These are phyloP conservation scores for Dipodomys stephensi DNA, from an alignment of 2,113 vertebrate species.

Conservation along the genomic window DNA sequence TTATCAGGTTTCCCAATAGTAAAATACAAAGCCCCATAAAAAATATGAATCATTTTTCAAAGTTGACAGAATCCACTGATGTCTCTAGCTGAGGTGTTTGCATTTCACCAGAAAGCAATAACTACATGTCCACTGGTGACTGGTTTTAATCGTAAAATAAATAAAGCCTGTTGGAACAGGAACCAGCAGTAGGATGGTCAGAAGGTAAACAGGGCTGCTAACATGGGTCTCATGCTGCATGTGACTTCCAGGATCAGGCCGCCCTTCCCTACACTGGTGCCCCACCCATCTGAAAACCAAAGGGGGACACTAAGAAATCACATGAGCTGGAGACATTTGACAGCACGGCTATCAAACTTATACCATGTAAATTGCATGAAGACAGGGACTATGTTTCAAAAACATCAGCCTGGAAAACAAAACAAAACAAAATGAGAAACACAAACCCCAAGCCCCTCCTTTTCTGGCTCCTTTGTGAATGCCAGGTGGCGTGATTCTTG, in stretches of 20 bases:
- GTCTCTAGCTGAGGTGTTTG: conserved; percentile 39
- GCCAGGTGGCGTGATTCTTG: neutral
- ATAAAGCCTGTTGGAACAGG: conserved; percentile 52
- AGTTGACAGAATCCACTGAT: conserved; percentile 62
- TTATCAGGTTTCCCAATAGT: conserved; percentile 60
- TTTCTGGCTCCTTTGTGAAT: neutral
- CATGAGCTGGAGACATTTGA: neutral
- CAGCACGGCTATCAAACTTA: neutral
- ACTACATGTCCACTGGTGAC: neutral
- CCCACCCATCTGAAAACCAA: neutral
- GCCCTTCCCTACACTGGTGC: neutral
- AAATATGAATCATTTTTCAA: conserved; percentile 61
- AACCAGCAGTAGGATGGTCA: conserved; percentile 2
- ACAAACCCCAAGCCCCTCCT: neutral
- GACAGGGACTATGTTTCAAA: conserved; percentile 2
- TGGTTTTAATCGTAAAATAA: conserved; percentile 60
- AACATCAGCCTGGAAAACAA: neutral
- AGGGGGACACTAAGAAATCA: neutral
- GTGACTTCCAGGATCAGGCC: neutral
- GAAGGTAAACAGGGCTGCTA: neutral
- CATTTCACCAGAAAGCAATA: conserved; percentile 59
- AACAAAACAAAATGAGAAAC: no score
- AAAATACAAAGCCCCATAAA: conserved; percentile 57
- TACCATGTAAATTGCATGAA: neutral
- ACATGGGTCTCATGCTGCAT: neutral